A percentile compares a stretch with the other conserved stretches of the same genome.
phyloP scores from a whole-genome alignment of 1,140 invertebrate genomes.

The Drosophila burlai region DNA sequence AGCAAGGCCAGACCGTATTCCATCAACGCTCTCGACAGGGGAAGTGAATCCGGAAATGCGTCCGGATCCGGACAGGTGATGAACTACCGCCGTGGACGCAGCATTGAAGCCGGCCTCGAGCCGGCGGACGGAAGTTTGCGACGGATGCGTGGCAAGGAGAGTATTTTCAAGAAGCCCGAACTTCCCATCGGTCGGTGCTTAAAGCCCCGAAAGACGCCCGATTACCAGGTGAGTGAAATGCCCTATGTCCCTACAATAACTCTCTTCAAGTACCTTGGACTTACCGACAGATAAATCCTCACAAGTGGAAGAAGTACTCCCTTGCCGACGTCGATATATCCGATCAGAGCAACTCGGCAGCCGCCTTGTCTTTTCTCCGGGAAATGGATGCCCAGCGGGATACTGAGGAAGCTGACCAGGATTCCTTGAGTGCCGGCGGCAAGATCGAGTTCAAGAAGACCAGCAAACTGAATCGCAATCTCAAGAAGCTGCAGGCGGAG shows the following conservation, averaged over 20 bases:
- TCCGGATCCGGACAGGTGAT: conserved; percentile 46
- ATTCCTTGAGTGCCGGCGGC: conserved; percentile 51
- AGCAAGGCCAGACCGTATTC: conserved; percentile 51
- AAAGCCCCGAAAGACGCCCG: conserved; percentile 87
- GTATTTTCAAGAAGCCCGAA: conserved; percentile 91
- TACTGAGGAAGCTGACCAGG: conserved; percentile 48
- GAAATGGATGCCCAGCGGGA: conserved; percentile 88
- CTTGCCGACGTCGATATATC: conserved; percentile 92
- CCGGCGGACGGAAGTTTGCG: conserved; percentile 81
- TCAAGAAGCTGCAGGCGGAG: conserved; percentile 74
- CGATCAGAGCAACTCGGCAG: conserved; percentile 89
- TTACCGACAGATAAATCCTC: conserved; percentile 87
- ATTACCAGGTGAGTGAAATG: conserved; percentile 86
- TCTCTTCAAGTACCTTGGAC: background rate
- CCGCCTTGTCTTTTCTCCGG: conserved; percentile 89
- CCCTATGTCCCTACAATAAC: conserved; percentile 34
- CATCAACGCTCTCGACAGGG: conserved; percentile 63
- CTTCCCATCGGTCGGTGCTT: conserved; percentile 87
- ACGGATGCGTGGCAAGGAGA: conserved; percentile 89
- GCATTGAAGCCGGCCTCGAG: conserved; percentile 36
- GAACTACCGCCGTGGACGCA: conserved; percentile 63
- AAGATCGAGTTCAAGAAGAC: conserved; percentile 86
- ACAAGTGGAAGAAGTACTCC: conserved; percentile 92
- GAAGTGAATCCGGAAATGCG: conserved; percentile 11
- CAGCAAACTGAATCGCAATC: conserved; percentile 61